phyloP scores from a whole-genome alignment of 2,888 invertebrate species.

The Drosophila suboccidentalis region DNA sequence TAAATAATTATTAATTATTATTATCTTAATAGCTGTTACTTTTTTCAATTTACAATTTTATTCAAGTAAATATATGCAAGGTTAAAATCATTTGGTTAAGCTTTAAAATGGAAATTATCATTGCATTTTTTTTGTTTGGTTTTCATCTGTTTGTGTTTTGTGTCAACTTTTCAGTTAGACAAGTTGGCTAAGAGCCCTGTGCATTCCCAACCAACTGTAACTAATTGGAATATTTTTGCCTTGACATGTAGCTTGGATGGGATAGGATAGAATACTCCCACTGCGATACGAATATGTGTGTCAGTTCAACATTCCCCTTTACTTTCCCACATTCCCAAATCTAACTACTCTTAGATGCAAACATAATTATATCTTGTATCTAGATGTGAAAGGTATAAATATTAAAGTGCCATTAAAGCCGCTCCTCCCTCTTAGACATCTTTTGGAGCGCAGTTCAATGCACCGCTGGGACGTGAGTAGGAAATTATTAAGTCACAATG shows the following conservation, averaged over 20 bases:
- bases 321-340: background rate
- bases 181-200: constrained; percentile 30
- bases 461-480: constrained; percentile 72
- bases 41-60: background rate
- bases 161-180: constrained; percentile 24
- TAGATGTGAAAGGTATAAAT: constrained; percentile 16
- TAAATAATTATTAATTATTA: background rate
- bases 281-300: constrained; percentile 1
- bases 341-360: constrained; percentile 13
- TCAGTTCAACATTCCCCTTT: background rate
- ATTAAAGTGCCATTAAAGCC: constrained; percentile 32
- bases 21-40: background rate
- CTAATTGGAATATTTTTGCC: constrained; percentile 67
- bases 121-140: background rate
- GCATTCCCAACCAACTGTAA: constrained; percentile 44
- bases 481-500: constrained; percentile 81
- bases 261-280: background rate
- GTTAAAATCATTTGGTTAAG: background rate
- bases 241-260: constrained; percentile 27
- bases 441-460: constrained; percentile 67
- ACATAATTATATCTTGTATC: constrained; percentile 38
- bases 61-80: background rate
- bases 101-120: background rate
- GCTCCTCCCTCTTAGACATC: constrained; percentile 1
- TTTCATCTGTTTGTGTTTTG: constrained; percentile 16